Percentiles rank a stretch among this genome's conserved stretches.
Evolutionary conservation across 2,113 vertebrate species (phyloP).

Genomic region (Isichthys henryi): DNA sequence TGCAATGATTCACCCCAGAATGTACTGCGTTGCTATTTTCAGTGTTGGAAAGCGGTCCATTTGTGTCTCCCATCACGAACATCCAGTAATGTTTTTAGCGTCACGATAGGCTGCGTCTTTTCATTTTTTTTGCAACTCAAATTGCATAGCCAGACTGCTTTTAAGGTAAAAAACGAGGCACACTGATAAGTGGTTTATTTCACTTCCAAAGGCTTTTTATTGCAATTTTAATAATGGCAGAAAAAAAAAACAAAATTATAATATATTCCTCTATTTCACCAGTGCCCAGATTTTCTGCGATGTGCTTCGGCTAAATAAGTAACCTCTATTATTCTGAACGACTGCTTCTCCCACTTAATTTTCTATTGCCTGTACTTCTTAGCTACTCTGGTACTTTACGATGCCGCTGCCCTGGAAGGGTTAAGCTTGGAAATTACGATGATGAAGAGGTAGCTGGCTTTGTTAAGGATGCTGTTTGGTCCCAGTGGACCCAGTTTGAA

Average conservation of each 20-base stretch:
- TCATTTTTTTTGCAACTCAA: slow-evolving; percentile 55
- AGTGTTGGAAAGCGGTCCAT: slow-evolving; percentile 33
- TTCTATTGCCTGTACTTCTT: slow-evolving; percentile 41
- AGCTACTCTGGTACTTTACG: slow-evolving; percentile 5
- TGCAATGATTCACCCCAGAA: slow-evolving; percentile 43
- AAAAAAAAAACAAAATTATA: slow-evolving; percentile 65
- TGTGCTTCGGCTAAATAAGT: slow-evolving; percentile 43
- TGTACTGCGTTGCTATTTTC: slow-evolving; percentile 27
- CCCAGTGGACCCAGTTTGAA: background rate
- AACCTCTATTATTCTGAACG: slow-evolving; percentile 61
- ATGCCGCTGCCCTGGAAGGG: background rate
- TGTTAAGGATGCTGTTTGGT: background rate
- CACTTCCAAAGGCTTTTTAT: slow-evolving; percentile 64
- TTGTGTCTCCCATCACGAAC: slow-evolving; percentile 62
- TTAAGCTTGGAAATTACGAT: background rate
- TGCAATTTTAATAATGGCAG: slow-evolving; percentile 66
- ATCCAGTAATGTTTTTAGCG: slow-evolving; percentile 64
- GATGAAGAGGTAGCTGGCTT: background rate
- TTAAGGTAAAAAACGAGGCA: slow-evolving; percentile 59
- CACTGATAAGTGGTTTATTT: slow-evolving; percentile 70
- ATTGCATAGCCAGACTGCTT: slow-evolving; percentile 62
- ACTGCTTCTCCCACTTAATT: slow-evolving; percentile 53
- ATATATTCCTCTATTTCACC: slow-evolving; percentile 67
- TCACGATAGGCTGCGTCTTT: slow-evolving; percentile 59
- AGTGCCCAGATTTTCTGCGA: slow-evolving; percentile 51